Evolutionary conservation across 2,797 vertebrate species (phyloP).

Genomic region (Artibeus lituratus): DNA sequence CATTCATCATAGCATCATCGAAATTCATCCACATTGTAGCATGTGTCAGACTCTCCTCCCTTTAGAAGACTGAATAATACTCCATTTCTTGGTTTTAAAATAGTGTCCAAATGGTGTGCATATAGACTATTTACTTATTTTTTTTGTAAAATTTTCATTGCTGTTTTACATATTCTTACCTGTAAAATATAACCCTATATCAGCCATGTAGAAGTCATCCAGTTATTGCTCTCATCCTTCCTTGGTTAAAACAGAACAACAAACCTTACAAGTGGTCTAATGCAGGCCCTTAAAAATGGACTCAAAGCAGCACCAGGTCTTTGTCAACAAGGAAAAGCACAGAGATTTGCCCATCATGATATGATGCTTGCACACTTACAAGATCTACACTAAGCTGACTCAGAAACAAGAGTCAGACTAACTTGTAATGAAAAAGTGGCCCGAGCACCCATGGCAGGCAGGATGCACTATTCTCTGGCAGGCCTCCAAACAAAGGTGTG

Average conservation of each 20-base stretch:
- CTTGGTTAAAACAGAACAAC: not conserved
- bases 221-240: not conserved
- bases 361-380: not conserved
- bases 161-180: not conserved
- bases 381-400: not conserved
- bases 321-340: not conserved
- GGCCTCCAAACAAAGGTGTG: not conserved
- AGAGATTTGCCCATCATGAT: not conserved
- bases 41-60: not conserved
- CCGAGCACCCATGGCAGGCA: not conserved
- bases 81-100: not conserved
- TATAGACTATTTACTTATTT: not conserved
- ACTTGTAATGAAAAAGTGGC: not conserved
- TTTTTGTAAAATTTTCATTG: conserved; percentile 7
- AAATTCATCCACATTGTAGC: not conserved
- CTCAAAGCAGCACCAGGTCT: not conserved
- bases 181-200: not conserved
- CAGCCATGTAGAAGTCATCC: not conserved
- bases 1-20: not conserved
- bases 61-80: not conserved
- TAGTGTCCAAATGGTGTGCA: not conserved
- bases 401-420: not conserved
- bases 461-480: not conserved
- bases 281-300: not conserved
- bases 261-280: not conserved